A percentile compares a stretch with the other conserved stretches of the same genome.
These are phyloP conservation scores for Squalus acanthias DNA, from an alignment of 2,797 vertebrate genomes.

Conservation along the genomic window DNA sequence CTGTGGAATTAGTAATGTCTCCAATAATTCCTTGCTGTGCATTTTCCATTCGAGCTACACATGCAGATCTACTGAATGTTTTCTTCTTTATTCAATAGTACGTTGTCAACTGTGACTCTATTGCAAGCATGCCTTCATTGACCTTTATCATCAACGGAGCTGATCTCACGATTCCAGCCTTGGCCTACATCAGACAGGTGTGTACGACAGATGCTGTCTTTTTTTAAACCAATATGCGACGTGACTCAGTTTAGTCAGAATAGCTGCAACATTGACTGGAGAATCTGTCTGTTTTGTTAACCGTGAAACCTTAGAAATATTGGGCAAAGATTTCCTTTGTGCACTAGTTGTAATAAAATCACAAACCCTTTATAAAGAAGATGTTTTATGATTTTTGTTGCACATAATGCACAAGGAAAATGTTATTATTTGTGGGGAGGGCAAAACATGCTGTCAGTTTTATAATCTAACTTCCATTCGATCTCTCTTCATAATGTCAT, in stretches of 20 bases:
- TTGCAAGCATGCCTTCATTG: slow-evolving; percentile 50
- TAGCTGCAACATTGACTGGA: not conserved
- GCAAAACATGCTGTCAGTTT: not conserved
- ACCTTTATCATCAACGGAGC: slow-evolving; percentile 53
- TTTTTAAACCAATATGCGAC: not conserved
- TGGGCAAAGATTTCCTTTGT: not conserved
- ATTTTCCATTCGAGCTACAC: not conserved
- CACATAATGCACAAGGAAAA: not conserved
- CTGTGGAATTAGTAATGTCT: not conserved
- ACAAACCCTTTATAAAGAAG: not conserved
- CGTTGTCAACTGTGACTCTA: slow-evolving; percentile 51
- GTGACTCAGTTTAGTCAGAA: not conserved
- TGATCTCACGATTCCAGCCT: slow-evolving; percentile 48
- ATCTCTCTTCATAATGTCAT: not conserved
- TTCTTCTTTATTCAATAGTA: slow-evolving; percentile 44
- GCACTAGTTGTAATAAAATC: not conserved
- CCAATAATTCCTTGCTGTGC: not conserved
- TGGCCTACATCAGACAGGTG: slow-evolving; percentile 52
- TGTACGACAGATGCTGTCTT: not conserved
- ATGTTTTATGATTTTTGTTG: not conserved
- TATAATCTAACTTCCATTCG: not conserved
- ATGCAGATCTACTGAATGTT: not conserved
- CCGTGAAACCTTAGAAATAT: not conserved
- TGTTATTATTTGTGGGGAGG: too few relatives aligned
- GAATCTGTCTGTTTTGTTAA: not conserved